Conservation (phyloP, 2,797 vertebrate genomes). For the Phoebastria nigripes region DNA sequence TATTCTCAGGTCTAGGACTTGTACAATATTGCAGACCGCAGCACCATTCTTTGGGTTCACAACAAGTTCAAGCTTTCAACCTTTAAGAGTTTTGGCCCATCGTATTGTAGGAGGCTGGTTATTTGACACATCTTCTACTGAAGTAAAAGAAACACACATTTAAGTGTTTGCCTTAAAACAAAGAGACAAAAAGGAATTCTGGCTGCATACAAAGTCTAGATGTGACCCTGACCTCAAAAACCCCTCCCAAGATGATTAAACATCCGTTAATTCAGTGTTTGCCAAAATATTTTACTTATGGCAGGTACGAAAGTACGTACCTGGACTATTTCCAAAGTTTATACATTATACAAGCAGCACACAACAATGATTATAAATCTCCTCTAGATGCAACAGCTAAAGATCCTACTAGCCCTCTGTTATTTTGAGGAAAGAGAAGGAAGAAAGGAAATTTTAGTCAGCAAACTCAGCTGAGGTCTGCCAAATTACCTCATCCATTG, state of each 20-base stretch:
- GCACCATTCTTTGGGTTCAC: neutral
- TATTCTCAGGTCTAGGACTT: neutral
- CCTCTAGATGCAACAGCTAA: constrained; percentile 22
- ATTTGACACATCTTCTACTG: neutral
- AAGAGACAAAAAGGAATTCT: neutral
- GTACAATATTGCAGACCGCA: neutral
- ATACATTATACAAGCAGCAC: constrained; percentile 29
- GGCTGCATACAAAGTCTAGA: neutral
- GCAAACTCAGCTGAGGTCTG: constrained; percentile 41
- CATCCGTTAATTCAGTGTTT: constrained; percentile 30
- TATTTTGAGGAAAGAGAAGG: constrained; percentile 4
- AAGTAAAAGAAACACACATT: neutral
- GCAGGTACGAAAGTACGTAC: constrained; percentile 9
- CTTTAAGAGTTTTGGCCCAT: neutral
- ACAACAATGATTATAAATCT: constrained; percentile 55
- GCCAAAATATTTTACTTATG: constrained; percentile 21
- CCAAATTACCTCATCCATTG: constrained; percentile 55
- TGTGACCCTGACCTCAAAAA: neutral
- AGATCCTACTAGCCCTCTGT: neutral
- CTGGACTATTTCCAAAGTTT: constrained; percentile 9
- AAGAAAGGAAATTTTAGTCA: constrained; percentile 28
- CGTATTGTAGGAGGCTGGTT: neutral
- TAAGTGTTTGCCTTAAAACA: neutral
- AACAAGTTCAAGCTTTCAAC: neutral
- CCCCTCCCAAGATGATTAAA: neutral